A percentile compares a stretch with the other conserved stretches of the same genome.
Evolutionary conservation across 2,113 vertebrate species (phyloP).

Genomic region (Tachysurus fulvidraco): DNA sequence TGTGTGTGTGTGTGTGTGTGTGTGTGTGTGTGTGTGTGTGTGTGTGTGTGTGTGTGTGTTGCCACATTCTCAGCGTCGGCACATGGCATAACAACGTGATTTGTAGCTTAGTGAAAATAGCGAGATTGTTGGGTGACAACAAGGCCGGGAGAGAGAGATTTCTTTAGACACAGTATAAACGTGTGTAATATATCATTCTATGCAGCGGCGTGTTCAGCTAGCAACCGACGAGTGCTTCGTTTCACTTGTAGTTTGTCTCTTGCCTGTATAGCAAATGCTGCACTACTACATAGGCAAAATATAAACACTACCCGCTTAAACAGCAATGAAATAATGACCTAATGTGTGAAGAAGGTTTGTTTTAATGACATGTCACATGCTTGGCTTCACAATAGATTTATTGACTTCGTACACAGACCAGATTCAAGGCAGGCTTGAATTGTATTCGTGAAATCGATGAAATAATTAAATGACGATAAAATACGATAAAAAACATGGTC

Average conservation of each 20-base stretch:
- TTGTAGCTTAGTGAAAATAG: neutral
- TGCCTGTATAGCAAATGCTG: neutral
- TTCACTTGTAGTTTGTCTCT: neutral
- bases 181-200: neutral
- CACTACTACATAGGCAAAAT: neutral
- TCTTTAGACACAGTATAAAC: neutral
- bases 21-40: neutral
- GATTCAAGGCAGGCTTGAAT: no score
- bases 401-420: no score
- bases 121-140: neutral
- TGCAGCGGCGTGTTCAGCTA: neutral
- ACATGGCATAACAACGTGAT: slow-evolving; percentile 2
- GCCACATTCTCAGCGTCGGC: neutral
- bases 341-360: neutral
- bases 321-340: neutral
- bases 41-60: slow-evolving; percentile 16
- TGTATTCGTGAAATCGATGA: neutral
- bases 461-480: neutral
- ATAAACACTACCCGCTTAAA: neutral
- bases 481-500: neutral
- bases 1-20: slow-evolving; percentile 15
- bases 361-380: neutral
- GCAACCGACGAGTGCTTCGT: neutral
- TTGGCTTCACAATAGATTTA: no score
- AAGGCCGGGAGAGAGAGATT: neutral